Evolutionary conservation across 2,888 invertebrate genomes (phyloP).

Genomic region (Argyresthia goedartella): DNA sequence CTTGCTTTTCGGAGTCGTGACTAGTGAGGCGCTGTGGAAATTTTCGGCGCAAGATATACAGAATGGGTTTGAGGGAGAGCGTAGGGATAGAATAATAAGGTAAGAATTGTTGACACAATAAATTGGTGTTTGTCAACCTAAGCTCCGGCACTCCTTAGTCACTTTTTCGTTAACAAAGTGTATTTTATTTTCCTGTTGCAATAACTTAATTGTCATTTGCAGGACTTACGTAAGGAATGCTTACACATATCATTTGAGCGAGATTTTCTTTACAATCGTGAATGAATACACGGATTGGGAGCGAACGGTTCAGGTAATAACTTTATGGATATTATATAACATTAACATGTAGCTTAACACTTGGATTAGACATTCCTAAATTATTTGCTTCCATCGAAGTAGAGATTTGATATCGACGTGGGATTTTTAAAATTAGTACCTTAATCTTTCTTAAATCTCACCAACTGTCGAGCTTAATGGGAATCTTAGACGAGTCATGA

Average conservation of each 20-base stretch:
- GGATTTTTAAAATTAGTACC: too few species aligned
- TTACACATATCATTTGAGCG: conserved; percentile 96
- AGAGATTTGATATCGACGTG: too few species aligned
- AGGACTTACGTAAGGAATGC: conserved; percentile 95
- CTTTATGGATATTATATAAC: too few species aligned
- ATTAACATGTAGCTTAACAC: too few species aligned
- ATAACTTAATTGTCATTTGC: conserved; percentile 22
- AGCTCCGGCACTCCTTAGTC: neutral
- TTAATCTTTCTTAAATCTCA: too few species aligned
- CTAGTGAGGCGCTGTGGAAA: conserved; percentile 91
- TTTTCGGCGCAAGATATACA: conserved; percentile 89
- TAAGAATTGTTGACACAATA: conserved; percentile 54
- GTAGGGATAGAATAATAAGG: conserved; percentile 87
- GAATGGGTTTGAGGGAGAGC: conserved; percentile 89
- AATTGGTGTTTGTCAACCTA: conserved; percentile 20
- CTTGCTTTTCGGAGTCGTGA: conserved; percentile 92
- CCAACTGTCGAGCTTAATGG: too few species aligned
- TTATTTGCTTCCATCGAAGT: too few species aligned
- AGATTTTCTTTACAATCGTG: conserved; percentile 96
- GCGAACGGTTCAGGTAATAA: conserved; percentile 76
- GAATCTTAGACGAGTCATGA: too few species aligned
- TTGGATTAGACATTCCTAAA: too few species aligned
- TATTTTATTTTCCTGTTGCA: neutral
- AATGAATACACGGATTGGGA: conserved; percentile 99
- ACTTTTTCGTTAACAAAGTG: too few species aligned